Evolutionary conservation across 2,797 vertebrate genomes (phyloP).

Genomic region (Helarctos malayanus): DNA sequence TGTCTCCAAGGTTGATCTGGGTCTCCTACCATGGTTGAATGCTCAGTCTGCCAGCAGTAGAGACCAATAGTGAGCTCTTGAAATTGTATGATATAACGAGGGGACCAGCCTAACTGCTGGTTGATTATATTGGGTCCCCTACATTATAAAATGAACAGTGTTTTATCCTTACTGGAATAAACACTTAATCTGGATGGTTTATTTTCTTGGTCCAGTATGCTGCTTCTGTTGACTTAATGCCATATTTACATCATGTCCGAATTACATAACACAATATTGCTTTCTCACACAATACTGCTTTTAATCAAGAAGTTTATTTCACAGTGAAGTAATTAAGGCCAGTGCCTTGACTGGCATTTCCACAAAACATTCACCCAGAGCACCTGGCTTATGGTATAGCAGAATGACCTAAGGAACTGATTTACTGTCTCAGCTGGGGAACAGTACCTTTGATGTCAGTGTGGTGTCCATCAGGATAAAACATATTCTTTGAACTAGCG

Average conservation of each 20-base stretch:
- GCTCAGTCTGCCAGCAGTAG: background rate
- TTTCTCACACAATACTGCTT: conserved; percentile 29
- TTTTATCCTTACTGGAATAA: conserved; percentile 51
- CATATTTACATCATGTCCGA: background rate
- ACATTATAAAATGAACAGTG: background rate
- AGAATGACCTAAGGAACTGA: conserved; percentile 1
- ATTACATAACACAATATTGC: background rate
- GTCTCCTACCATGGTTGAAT: background rate
- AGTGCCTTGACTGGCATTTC: background rate
- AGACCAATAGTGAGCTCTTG: background rate
- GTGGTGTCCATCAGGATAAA: conserved; percentile 17
- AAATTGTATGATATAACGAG: background rate
- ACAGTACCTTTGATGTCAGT: background rate
- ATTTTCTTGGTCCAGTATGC: background rate
- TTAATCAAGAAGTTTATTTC: conserved; percentile 47
- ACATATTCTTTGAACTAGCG: conserved; percentile 23
- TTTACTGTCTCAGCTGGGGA: conserved; percentile 6
- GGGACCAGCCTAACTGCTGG: background rate
- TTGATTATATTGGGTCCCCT: background rate
- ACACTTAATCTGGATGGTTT: conserved; percentile 17
- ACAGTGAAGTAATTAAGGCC: conserved; percentile 41
- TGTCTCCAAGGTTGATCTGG: background rate
- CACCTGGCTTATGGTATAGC: background rate
- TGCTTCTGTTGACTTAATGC: conserved; percentile 34
- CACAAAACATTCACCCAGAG: background rate